A percentile compares a stretch with the other conserved stretches of the same genome.
Evolutionary conservation across 2,888 invertebrate genomes (phyloP).

Genomic region (Platycheirus albimanus): DNA sequence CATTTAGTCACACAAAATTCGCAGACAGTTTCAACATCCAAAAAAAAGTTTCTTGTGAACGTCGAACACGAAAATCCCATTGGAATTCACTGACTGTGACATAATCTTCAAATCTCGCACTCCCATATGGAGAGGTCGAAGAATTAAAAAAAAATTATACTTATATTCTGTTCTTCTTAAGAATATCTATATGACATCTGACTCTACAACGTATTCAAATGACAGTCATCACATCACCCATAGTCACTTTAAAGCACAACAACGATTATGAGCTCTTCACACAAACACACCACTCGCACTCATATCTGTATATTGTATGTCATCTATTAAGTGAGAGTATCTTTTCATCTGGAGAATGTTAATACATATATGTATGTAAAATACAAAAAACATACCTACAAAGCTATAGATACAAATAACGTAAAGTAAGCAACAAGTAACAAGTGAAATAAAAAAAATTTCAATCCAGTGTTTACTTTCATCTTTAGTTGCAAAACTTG

Average conservation of each 20-base stretch:
- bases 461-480: constrained; percentile 38
- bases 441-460: constrained; percentile 9
- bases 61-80: constrained; percentile 10
- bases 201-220: constrained; percentile 20
- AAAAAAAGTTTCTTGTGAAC: not conserved
- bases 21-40: too few relatives aligned
- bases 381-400: too few relatives aligned
- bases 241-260: not conserved
- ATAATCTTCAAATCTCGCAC: not conserved
- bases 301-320: not conserved
- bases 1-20: too few relatives aligned
- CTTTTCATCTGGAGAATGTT: constrained; percentile 3
- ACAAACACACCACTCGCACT: constrained; percentile 1
- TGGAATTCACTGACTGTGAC: constrained; percentile 13
- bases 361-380: too few relatives aligned
- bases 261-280: not conserved
- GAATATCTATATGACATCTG: constrained; percentile 27
- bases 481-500: constrained; percentile 48
- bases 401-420: not conserved
- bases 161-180: constrained; percentile 3
- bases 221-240: constrained; percentile 30
- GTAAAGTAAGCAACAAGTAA: not conserved
- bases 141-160: not conserved
- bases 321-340: constrained; percentile 28
- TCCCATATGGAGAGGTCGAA: not conserved